Conservation (phyloP, 64 coral and sea anemone genomes). For the Stylophora pistillata region DNA sequence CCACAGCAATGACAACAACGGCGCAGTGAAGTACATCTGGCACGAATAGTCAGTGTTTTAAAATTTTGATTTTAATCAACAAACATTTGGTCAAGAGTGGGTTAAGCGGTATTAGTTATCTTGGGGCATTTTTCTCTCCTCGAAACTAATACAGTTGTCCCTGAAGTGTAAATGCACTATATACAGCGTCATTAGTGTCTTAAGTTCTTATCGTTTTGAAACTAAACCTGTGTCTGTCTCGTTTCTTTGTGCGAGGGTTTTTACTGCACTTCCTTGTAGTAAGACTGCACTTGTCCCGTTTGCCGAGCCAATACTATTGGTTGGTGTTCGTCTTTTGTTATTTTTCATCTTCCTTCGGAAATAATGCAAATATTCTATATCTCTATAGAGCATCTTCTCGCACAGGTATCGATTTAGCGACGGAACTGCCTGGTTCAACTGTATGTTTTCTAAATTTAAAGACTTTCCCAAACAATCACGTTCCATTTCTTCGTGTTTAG, state of each 20-base stretch:
- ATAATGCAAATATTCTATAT: slow-evolving; percentile 84
- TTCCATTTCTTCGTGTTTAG: slow-evolving; percentile 76
- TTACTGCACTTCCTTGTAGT: background rate
- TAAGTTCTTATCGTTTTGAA: background rate
- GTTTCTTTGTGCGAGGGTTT: background rate
- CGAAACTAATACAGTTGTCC: too few relatives aligned
- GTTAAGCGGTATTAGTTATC: too few relatives aligned
- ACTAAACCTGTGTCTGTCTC: slow-evolving; percentile 9
- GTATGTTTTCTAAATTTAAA: background rate
- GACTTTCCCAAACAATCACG: slow-evolving; percentile 35
- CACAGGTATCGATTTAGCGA: slow-evolving; percentile 74
- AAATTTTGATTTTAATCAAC: too few relatives aligned
- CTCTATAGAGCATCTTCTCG: slow-evolving; percentile 76
- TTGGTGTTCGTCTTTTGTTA: background rate
- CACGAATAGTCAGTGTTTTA: too few relatives aligned
- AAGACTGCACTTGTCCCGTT: background rate
- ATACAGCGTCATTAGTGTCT: background rate
- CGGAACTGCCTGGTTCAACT: slow-evolving; percentile 38
- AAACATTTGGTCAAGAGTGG: too few relatives aligned
- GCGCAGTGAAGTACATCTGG: too few relatives aligned
- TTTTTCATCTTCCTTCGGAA: slow-evolving; percentile 74
- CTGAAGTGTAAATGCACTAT: background rate
- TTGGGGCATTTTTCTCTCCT: too few relatives aligned
- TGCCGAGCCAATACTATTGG: background rate
- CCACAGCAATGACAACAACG: too few relatives aligned